These are phyloP conservation scores for Leucania comma DNA, from an alignment of 2,888 invertebrate genomes.

Conservation along the genomic window DNA sequence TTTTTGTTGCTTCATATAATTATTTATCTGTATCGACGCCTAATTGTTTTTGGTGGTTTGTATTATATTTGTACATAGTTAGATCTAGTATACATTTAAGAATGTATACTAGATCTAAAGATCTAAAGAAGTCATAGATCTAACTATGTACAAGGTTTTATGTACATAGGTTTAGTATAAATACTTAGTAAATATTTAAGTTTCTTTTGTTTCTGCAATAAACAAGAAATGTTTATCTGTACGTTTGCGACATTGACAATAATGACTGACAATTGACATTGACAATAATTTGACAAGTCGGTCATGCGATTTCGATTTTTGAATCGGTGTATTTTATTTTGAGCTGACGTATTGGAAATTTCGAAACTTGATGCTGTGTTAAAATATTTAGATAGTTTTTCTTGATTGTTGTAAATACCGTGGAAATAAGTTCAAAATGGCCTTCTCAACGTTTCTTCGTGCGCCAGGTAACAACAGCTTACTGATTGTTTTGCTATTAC, in stretches of 20 bases:
- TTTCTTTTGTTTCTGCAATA: too few species aligned
- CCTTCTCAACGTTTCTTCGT: slow-evolving; percentile 85
- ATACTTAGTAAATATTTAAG: too few species aligned
- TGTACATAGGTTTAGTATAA: too few species aligned
- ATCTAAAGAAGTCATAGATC: too few species aligned
- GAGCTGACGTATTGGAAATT: slow-evolving; percentile 41
- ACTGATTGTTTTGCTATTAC: slow-evolving; percentile 74
- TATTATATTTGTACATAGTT: too few species aligned
- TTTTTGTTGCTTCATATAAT: too few species aligned
- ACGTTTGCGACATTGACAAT: background rate
- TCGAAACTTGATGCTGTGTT: slow-evolving; percentile 37
- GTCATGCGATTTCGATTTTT: slow-evolving; percentile 50
- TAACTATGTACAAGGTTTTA: too few species aligned
- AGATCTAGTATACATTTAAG: too few species aligned
- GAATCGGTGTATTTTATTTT: slow-evolving; percentile 38
- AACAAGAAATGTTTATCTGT: too few species aligned
- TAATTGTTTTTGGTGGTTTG: too few species aligned
- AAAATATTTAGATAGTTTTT: slow-evolving; percentile 35
- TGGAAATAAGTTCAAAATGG: slow-evolving; percentile 71
- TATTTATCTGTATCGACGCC: background rate
- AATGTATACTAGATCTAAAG: too few species aligned
- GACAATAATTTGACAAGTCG: background rate
- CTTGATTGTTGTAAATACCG: slow-evolving; percentile 5
- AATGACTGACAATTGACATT: slow-evolving; percentile 35
- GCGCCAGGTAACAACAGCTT: slow-evolving; percentile 77